Conservation (phyloP, 2,888 invertebrate species). For the Branchellion lobata region DNA sequence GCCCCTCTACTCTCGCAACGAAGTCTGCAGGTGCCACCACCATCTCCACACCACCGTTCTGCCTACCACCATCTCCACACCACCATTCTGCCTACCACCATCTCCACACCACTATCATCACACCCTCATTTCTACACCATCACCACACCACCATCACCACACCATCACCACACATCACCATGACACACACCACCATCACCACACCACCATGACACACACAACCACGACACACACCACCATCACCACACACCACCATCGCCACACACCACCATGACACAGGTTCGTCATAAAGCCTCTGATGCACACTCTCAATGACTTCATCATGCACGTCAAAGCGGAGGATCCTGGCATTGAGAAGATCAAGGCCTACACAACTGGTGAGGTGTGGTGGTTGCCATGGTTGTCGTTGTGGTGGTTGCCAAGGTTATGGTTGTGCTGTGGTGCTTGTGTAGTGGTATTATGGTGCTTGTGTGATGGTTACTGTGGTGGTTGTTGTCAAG, state of each 20-base stretch:
- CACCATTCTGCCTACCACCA: not conserved
- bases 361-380: constrained; percentile 72
- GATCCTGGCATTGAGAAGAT: constrained; percentile 90
- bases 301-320: constrained; percentile 87
- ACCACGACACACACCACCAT: not conserved
- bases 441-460: too few species aligned
- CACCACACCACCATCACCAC: too few species aligned
- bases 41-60: not conserved
- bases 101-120: not conserved
- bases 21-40: constrained; percentile 21
- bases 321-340: constrained; percentile 79
- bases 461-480: too few species aligned
- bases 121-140: too few species aligned
- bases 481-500: too few species aligned
- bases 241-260: not conserved
- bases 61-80: not conserved
- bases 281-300: constrained; percentile 70
- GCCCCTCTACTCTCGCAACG: constrained; percentile 37
- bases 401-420: not conserved
- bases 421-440: not conserved
- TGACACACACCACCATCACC: not conserved
- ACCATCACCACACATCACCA: too few species aligned
- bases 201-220: not conserved
- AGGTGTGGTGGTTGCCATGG: constrained; percentile 46
- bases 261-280: not conserved